Percentiles rank a stretch among this genome's conserved stretches.
Conservation (phyloP, 2,797 vertebrate species). For the Argentina silus region DNA sequence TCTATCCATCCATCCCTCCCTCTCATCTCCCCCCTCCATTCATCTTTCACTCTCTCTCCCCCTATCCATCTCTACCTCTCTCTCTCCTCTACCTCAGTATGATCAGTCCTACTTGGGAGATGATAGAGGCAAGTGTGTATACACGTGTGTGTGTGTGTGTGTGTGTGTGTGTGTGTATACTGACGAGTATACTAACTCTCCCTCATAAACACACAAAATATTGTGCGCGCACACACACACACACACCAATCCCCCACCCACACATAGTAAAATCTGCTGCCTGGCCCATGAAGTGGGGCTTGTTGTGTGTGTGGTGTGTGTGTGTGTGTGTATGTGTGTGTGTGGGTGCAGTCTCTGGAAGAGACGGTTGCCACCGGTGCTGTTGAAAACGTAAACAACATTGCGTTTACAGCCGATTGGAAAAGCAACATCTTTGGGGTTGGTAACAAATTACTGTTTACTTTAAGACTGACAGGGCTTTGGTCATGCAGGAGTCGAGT, state of each 20-base stretch:
- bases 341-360: constrained; percentile 46
- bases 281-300: neutral
- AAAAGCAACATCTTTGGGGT: constrained; percentile 66
- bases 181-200: neutral
- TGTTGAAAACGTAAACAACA: constrained; percentile 74
- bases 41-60: too few species aligned
- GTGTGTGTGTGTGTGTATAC: neutral
- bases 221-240: neutral
- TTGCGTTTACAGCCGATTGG: constrained; percentile 66
- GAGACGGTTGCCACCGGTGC: constrained; percentile 55
- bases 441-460: constrained; percentile 68
- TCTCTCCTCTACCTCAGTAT: too few species aligned
- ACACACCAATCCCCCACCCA: neutral
- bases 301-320: neutral
- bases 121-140: neutral
- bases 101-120: too few species aligned
- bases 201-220: constrained; percentile 4
- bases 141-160: neutral
- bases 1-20: too few species aligned
- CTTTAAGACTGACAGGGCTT: constrained; percentile 49
- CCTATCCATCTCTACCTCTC: too few species aligned
- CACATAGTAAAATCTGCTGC: neutral
- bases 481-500: constrained; percentile 41
- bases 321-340: constrained; percentile 21
- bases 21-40: too few species aligned